A percentile compares a stretch with the other conserved stretches of the same genome.
Evolutionary conservation across 2,888 invertebrate species (phyloP).

Genomic region (Gastracanthus pulcherrimus): DNA sequence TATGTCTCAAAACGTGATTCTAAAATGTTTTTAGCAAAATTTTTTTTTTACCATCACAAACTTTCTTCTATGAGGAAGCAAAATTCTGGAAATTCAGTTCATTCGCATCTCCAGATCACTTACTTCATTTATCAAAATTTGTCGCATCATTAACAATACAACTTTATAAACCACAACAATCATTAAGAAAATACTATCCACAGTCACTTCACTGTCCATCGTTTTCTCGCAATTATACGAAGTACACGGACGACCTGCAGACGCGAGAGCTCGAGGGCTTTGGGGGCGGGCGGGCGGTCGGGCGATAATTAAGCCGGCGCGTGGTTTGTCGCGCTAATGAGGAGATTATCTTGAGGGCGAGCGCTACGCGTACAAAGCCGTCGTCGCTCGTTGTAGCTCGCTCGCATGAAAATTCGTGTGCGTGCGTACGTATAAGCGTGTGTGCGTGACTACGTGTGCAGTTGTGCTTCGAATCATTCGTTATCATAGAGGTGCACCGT

Average conservation of each 20-base stretch:
- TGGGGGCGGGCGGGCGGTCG: conserved; percentile 61
- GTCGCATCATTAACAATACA: too few relatives aligned
- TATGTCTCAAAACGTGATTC: too few relatives aligned
- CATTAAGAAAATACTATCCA: background rate
- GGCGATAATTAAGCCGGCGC: conserved; percentile 65
- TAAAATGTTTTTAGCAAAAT: too few relatives aligned
- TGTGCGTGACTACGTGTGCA: too few relatives aligned
- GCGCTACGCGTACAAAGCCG: conserved; percentile 24
- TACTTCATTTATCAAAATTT: too few relatives aligned
- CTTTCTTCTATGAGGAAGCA: too few relatives aligned
- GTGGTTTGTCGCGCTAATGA: conserved; percentile 70
- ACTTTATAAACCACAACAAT: background rate
- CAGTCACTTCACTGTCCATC: background rate
- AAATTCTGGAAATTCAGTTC: too few relatives aligned
- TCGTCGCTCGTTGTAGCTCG: background rate
- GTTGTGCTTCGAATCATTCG: background rate
- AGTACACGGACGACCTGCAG: background rate
- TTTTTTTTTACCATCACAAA: too few relatives aligned
- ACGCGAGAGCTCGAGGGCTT: conserved; percentile 48
- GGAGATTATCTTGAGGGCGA: conserved; percentile 67
- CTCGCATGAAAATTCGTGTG: background rate
- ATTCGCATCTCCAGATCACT: too few relatives aligned
- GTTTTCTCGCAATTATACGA: background rate
- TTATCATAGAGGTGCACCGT: background rate
- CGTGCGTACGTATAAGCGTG: background rate